Conservation (phyloP, 2,888 invertebrate genomes). For the Nomada fabriciana region DNA sequence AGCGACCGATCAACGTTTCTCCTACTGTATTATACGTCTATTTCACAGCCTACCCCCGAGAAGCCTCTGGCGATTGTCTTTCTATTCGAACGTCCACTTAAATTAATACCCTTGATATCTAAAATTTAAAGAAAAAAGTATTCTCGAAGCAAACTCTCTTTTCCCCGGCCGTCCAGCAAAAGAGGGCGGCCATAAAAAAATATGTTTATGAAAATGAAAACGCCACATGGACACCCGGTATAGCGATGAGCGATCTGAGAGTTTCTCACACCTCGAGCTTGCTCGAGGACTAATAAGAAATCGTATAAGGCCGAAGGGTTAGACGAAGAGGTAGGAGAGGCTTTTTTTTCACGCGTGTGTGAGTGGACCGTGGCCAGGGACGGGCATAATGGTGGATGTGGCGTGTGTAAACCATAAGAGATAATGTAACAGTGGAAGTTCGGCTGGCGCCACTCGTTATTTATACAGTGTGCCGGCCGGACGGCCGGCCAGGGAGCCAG, state of each 20-base stretch:
- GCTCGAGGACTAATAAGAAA: constrained; percentile 71
- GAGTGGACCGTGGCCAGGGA: constrained; percentile 35
- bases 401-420: constrained; percentile 74
- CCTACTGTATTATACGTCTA: constrained; percentile 2
- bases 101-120: no score
- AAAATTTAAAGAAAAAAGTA: no score
- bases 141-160: no score
- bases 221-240: constrained; percentile 39
- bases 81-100: no score
- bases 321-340: constrained; percentile 32
- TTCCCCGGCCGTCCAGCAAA: no score
- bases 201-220: background rate
- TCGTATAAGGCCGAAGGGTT: constrained; percentile 62
- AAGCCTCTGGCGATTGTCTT: background rate
- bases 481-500: constrained; percentile 49
- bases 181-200: background rate
- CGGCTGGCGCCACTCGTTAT: constrained; percentile 84
- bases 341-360: constrained; percentile 43
- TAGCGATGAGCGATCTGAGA: constrained; percentile 38
- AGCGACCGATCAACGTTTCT: constrained; percentile 24
- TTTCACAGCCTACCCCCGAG: background rate
- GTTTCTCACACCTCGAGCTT: constrained; percentile 54
- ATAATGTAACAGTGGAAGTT: constrained; percentile 79
- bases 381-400: constrained; percentile 67
- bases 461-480: constrained; percentile 76